Conservation (phyloP, 1,140 invertebrate species). For the Lineus longissimus region DNA sequence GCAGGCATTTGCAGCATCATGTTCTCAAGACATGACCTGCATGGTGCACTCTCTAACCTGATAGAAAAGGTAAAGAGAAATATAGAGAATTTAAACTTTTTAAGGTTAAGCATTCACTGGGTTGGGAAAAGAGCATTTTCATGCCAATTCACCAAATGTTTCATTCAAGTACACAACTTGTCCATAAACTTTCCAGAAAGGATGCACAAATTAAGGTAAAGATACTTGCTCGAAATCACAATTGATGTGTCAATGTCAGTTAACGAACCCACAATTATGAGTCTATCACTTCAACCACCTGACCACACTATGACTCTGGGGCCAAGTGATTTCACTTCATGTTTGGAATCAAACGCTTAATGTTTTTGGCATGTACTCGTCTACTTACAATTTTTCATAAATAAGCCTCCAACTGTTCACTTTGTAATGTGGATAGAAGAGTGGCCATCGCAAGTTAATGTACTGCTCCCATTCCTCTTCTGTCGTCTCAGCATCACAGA, state of each 20-base stretch:
- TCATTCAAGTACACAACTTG: too few relatives aligned
- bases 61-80: conserved; percentile 22
- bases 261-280: neutral
- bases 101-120: conserved; percentile 3
- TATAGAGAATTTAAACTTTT: conserved; percentile 6
- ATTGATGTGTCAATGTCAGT: neutral
- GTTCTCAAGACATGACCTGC: conserved; percentile 70
- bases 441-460: conserved; percentile 72
- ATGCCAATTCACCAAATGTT: too few relatives aligned
- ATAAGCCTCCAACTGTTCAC: conserved; percentile 76
- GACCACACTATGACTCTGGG: too few relatives aligned
- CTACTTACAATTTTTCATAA: conserved; percentile 60
- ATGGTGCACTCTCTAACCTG: conserved; percentile 73
- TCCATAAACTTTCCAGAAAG: too few relatives aligned
- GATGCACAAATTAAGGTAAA: too few relatives aligned
- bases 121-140: too few relatives aligned
- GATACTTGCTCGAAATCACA: too few relatives aligned
- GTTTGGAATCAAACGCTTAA: too few relatives aligned
- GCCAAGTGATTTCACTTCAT: too few relatives aligned
- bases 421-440: conserved; percentile 68
- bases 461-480: conserved; percentile 74
- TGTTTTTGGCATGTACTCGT: too few relatives aligned
- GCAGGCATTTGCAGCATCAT: conserved; percentile 49
- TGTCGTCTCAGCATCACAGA: conserved; percentile 71
- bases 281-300: too few relatives aligned